phyloP scores from a whole-genome alignment of 1,140 invertebrate genomes.

The Megalopta genalis region DNA sequence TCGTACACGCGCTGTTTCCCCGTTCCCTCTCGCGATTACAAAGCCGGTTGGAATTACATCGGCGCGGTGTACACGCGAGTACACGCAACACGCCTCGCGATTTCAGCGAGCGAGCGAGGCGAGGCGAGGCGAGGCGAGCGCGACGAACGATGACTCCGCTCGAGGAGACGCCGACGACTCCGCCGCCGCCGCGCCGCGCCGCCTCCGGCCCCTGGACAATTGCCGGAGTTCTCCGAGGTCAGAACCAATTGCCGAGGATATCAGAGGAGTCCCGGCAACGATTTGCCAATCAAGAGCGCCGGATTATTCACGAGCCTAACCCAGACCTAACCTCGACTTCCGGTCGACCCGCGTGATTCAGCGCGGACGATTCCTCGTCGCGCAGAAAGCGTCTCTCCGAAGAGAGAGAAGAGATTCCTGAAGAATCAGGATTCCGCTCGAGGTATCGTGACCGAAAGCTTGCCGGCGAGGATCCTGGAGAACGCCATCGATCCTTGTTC shows the following conservation, averaged over 20 bases:
- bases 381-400: conserved; percentile 15
- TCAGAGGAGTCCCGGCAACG: conserved; percentile 24
- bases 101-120: conserved; percentile 30
- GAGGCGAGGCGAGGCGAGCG: no score
- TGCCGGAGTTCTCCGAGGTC: conserved; percentile 47
- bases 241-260: conserved; percentile 39
- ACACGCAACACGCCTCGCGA: conserved; percentile 41
- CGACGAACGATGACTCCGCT: conserved; percentile 39
- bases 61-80: conserved; percentile 30
- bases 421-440: no score
- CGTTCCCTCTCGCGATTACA: conserved; percentile 43
- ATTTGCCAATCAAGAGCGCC: conserved; percentile 42
- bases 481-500: no score
- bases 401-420: no score
- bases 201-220: conserved; percentile 41
- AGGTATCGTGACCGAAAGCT: no score
- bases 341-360: conserved; percentile 12
- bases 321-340: not conserved
- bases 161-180: not conserved
- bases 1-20: conserved; percentile 20
- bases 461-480: no score
- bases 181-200: conserved; percentile 29
- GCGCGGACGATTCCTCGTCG: not conserved
- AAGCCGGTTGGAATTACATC: conserved; percentile 62
- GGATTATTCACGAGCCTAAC: conserved; percentile 33